Evolutionary conservation across 2,113 vertebrate species (phyloP).

Genomic region (Paracanthobrama guichenoti): DNA sequence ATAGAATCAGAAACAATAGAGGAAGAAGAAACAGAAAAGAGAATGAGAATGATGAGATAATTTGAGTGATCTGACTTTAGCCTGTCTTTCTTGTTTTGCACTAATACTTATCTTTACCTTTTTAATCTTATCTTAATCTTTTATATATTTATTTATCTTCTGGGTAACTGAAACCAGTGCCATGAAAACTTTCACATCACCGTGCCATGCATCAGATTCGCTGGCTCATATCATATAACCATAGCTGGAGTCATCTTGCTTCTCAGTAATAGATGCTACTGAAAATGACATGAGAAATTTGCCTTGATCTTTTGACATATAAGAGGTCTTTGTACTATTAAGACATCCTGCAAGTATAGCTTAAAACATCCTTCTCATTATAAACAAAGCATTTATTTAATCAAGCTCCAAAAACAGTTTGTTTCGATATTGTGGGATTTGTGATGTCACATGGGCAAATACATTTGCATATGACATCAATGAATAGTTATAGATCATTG

Average conservation of each 20-base stretch:
- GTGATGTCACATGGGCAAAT: too few relatives aligned
- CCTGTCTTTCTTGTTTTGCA: background rate
- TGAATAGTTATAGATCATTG: too few relatives aligned
- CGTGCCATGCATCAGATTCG: background rate
- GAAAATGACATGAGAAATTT: background rate
- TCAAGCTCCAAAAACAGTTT: too few relatives aligned
- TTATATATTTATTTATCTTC: background rate
- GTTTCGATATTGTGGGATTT: too few relatives aligned
- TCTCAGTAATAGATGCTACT: background rate
- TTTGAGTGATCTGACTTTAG: too few relatives aligned
- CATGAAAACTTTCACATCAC: background rate
- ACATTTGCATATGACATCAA: too few relatives aligned
- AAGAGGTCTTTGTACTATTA: too few relatives aligned
- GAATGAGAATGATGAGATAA: background rate
- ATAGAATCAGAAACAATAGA: constrained; percentile 8
- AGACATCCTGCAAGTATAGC: too few relatives aligned
- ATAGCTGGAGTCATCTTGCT: background rate
- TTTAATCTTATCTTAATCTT: background rate
- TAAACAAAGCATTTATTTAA: too few relatives aligned
- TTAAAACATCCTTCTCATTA: too few relatives aligned
- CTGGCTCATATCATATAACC: background rate
- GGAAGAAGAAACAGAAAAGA: background rate
- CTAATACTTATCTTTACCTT: background rate
- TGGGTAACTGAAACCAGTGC: background rate
- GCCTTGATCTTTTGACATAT: too few relatives aligned